Percentiles rank a stretch among this genome's conserved stretches.
These are phyloP conservation scores for Metalampra italica DNA, from an alignment of 2,888 invertebrate species.

Conservation along the genomic window DNA sequence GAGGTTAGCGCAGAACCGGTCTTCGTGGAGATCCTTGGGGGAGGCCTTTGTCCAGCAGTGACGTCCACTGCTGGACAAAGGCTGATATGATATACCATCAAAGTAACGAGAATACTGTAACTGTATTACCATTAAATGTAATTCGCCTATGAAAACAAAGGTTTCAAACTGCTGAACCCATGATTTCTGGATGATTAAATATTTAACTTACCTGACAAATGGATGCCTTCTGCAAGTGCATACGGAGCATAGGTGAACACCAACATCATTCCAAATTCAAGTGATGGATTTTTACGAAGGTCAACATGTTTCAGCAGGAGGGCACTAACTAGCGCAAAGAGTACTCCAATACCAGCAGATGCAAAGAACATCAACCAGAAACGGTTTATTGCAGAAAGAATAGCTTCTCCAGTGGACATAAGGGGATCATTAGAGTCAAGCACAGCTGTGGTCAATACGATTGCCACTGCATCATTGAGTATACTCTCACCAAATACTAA, in stretches of 20 bases:
- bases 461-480: slow-evolving; percentile 98
- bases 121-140: too few relatives aligned
- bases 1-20: too few relatives aligned
- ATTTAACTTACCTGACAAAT: slow-evolving; percentile 85
- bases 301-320: slow-evolving; percentile 96
- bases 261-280: slow-evolving; percentile 99
- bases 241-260: slow-evolving; percentile 99
- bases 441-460: slow-evolving; percentile 96
- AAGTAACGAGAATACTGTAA: too few relatives aligned
- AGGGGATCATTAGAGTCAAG: slow-evolving; percentile 81
- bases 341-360: slow-evolving; percentile 96
- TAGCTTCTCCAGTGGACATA: slow-evolving; percentile 88
- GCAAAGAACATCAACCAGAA: slow-evolving; percentile 99
- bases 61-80: too few relatives aligned
- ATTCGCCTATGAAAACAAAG: not conserved
- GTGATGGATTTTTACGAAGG: slow-evolving; percentile 96
- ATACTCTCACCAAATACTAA: slow-evolving; percentile 97
- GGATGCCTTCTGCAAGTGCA: slow-evolving; percentile 97
- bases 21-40: too few relatives aligned
- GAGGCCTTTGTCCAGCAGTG: too few relatives aligned
- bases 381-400: slow-evolving; percentile 90
- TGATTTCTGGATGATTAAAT: not conserved
- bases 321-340: slow-evolving; percentile 96
- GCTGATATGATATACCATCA: too few relatives aligned
- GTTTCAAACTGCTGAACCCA: not conserved